Evolutionary conservation across 2,113 vertebrate species (phyloP).

Genomic region (Lagenorhynchus albirostris): DNA sequence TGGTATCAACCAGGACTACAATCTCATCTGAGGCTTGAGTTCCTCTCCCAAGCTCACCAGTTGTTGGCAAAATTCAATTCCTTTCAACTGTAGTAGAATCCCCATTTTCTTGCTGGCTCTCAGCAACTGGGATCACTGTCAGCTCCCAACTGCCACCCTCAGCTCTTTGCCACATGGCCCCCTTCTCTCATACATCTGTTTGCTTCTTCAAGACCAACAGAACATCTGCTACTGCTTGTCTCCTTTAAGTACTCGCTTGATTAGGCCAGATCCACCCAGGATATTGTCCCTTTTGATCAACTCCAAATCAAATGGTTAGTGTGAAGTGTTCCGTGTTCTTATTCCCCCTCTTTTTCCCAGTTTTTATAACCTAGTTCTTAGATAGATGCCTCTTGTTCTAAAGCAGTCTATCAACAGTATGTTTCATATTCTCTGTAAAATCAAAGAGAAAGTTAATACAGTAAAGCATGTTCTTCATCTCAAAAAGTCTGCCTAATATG

Average conservation of each 20-base stretch:
- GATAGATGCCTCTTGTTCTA: not conserved
- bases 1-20: not conserved
- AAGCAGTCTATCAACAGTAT: not conserved
- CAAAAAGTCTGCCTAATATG: conserved; percentile 54
- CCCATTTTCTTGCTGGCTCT: not conserved
- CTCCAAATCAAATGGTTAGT: not conserved
- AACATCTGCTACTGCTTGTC: not conserved
- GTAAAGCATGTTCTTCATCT: conserved; percentile 47
- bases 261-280: not conserved
- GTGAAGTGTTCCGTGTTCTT: not conserved
- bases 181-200: not conserved
- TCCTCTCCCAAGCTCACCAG: not conserved
- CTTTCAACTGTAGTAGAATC: not conserved
- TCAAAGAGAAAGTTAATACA: not conserved
- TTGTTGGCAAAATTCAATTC: not conserved
- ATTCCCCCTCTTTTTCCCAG: not conserved
- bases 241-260: not conserved
- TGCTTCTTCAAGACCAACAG: not conserved
- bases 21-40: not conserved
- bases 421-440: conserved; percentile 18
- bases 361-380: not conserved
- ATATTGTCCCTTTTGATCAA: not conserved
- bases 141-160: not conserved
- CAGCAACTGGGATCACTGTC: not conserved
- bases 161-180: not conserved